Evolutionary conservation across 2,888 invertebrate genomes (phyloP), one percentile per base, ranked within the genome.

Genomic region (Muscina levida): DNA sequence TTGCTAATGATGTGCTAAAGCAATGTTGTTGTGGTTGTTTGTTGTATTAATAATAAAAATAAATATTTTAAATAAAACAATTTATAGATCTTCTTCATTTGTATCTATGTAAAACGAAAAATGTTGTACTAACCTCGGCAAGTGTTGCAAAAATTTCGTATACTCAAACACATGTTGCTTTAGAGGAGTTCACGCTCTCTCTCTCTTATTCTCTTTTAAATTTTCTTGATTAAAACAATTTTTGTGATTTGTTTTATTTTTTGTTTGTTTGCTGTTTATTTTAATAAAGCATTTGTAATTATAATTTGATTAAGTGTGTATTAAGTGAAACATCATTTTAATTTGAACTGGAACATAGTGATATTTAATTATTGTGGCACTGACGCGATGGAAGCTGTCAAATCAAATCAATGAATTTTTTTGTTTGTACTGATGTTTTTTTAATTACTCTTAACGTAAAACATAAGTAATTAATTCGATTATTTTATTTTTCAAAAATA

Each of bases 91-190:
- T n/a, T n/a, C n/a, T n/a, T n/a, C n/a, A n/a, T n/a, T n/a, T n/a
- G n/a, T n/a, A n/a, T n/a, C n/a, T n/a, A n/a, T n/a, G n/a, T n/a
- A n/a, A n/a, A n/a, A n/a, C n/a, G n/a, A n/a, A n/a, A n/a, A n/a
- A 71, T 1, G 13, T 1, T 4, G 31, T 31, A 88, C 88, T 83
- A 85, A 89, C 88, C 89, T 86, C 87, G 85, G 78, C 89, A 89
- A 81, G 85, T 86, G 78, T 85, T 87, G 84, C 88, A 89, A 77
- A 88, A 86, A 80, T 86, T 86, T 75, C 88, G 84, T 77, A 89
- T 86, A 77, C 86, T 88, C 31, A 88, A 86, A 82, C 88, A 89
- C 88, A 89, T 85, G 77, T 68, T 82, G 57, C 42, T 19, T 31
- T 37, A 39, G 15, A n/a, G n/a, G n/a, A n/a, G n/a, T n/a, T n/a